Conservation (phyloP, 2,888 invertebrate genomes). For the Sesamia inferens region DNA sequence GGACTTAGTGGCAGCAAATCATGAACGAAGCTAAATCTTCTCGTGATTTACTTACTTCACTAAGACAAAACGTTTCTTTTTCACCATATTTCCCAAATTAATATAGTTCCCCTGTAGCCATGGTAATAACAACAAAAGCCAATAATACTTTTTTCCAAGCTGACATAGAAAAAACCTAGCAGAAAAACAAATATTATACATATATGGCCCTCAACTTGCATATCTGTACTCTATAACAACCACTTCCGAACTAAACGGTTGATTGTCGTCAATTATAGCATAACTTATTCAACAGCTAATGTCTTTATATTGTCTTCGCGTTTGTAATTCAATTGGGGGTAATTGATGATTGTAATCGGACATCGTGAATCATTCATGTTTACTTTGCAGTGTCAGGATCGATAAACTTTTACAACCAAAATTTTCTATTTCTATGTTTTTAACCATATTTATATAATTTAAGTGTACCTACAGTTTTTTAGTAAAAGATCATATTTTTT, state of each 20-base stretch:
- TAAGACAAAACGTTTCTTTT: not conserved
- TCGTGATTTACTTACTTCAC: not conserved
- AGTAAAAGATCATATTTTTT: not conserved
- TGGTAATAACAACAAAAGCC: not conserved
- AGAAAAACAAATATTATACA: no score
- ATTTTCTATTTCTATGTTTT: conserved; percentile 29
- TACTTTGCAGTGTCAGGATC: conserved; percentile 35
- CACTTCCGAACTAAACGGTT: conserved; percentile 32
- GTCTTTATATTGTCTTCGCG: conserved; percentile 49
- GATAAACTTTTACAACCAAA: conserved; percentile 35
- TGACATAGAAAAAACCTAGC: no score
- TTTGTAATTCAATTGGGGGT: conserved; percentile 52
- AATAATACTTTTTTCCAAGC: not conserved
- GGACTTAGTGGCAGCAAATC: not conserved
- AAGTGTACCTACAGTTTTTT: not conserved
- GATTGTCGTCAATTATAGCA: conserved; percentile 43
- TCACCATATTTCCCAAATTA: not conserved
- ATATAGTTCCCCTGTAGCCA: not conserved
- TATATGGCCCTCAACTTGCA: conserved; percentile 9
- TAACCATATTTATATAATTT: not conserved
- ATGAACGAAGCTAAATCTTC: no score
- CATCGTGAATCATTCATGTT: conserved; percentile 54
- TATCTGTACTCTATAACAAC: conserved; percentile 21
- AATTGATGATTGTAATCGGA: conserved; percentile 62
- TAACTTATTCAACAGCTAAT: conserved; percentile 55